Evolutionary conservation across 2,113 vertebrate genomes (phyloP).

Genomic region (Psittacus erithacus): DNA sequence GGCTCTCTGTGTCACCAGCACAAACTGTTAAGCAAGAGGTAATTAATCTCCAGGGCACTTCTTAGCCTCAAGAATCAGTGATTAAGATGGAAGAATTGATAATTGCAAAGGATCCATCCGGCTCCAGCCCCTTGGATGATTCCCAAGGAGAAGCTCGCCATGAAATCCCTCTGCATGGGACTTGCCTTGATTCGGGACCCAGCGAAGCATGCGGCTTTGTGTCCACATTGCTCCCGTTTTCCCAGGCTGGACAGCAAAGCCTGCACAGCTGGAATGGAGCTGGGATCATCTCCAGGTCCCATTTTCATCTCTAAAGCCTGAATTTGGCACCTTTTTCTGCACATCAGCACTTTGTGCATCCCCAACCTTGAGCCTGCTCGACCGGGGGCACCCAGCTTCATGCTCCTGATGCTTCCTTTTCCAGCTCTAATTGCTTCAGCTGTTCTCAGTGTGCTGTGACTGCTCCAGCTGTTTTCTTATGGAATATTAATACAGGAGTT

Average conservation of each 20-base stretch:
- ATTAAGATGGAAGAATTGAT: not conserved
- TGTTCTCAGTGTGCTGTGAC: constrained; percentile 38
- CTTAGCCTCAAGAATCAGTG: not conserved
- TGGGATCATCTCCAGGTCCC: not conserved
- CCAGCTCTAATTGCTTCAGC: not conserved
- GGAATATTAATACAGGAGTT: constrained; percentile 36
- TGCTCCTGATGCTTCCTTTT: not conserved
- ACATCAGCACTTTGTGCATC: not conserved
- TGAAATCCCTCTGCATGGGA: not conserved
- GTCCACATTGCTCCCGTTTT: accelerated
- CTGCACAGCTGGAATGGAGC: not conserved
- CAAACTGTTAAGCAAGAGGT: accelerated
- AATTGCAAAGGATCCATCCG: not conserved
- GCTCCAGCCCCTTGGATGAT: not conserved
- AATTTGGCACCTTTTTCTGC: not conserved
- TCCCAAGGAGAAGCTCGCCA: not conserved
- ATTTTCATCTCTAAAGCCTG: not conserved
- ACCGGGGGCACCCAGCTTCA: not conserved
- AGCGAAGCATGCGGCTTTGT: accelerated
- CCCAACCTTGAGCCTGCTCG: not conserved
- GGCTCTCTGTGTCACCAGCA: not conserved
- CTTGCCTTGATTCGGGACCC: accelerated
- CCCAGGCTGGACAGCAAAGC: not conserved
- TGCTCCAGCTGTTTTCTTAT: constrained; percentile 51
- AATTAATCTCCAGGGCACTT: not conserved